Evolutionary conservation across 2,888 invertebrate genomes (phyloP).

Genomic region (Mylabris sibirica): DNA sequence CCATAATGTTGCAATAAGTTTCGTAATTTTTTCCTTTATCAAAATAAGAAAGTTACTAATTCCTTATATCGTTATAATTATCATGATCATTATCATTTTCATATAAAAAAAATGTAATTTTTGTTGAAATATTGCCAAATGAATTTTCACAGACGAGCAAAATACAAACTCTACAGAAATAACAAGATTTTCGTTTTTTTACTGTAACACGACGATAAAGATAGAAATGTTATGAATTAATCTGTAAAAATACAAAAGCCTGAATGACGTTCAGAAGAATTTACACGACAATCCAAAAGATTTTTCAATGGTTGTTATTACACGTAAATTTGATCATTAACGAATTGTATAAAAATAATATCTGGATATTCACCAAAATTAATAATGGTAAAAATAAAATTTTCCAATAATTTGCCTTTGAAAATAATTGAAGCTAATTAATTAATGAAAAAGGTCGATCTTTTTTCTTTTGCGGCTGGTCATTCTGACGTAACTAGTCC

Average conservation of each 20-base stretch:
- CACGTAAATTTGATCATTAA: neutral
- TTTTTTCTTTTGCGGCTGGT: neutral
- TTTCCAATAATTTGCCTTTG: neutral
- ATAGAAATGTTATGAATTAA: neutral
- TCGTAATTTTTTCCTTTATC: neutral
- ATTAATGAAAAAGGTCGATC: too few species aligned
- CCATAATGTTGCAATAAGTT: neutral
- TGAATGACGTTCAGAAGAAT: neutral
- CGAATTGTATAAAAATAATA: neutral
- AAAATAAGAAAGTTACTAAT: neutral
- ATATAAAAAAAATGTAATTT: neutral
- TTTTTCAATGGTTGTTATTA: neutral
- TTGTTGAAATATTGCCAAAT: conserved; percentile 1
- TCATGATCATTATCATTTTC: neutral
- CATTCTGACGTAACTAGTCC: neutral
- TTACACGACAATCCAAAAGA: neutral
- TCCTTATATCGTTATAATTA: neutral
- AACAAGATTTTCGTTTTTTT: neutral
- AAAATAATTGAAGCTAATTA: neutral
- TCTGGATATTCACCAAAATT: neutral
- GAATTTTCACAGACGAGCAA: neutral
- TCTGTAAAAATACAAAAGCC: neutral
- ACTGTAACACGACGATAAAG: neutral
- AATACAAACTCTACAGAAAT: neutral
- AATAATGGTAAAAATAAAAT: neutral